Evolutionary conservation across 2,113 vertebrate genomes (phyloP).

Genomic region (Dendropsophus ebraccatus): DNA sequence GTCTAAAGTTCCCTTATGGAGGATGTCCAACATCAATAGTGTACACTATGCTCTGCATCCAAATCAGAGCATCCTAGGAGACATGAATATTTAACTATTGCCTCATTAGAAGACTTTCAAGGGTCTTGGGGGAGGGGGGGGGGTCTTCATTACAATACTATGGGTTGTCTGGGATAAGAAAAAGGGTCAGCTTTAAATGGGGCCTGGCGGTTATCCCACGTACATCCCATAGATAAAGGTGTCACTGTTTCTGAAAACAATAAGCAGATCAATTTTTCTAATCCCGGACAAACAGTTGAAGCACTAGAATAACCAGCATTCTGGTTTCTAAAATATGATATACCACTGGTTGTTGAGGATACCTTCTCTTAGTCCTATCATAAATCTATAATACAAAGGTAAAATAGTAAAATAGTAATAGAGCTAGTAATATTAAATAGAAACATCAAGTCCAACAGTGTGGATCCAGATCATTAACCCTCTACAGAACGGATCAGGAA

Average conservation of each 20-base stretch:
- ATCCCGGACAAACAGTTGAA: no score
- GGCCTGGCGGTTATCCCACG: background rate
- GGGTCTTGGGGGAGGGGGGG: no score
- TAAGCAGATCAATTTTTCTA: background rate
- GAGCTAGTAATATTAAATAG: background rate
- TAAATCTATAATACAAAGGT: no score
- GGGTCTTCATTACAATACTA: background rate
- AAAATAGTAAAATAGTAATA: no score
- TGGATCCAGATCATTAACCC: no score
- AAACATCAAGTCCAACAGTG: no score
- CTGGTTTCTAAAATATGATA: background rate
- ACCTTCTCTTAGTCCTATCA: no score
- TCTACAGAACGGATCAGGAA: no score
- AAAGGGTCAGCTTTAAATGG: background rate
- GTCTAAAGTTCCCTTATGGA: conserved; percentile 1
- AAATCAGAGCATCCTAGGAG: background rate
- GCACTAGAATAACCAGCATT: background rate
- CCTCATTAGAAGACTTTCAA: background rate
- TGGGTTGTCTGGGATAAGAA: background rate
- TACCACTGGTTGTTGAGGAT: no score
- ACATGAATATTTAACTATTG: background rate
- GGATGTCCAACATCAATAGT: conserved; percentile 21
- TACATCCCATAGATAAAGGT: no score
- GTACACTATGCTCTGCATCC: background rate
- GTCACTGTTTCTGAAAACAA: background rate